Evolutionary conservation across 2,797 vertebrate genomes (phyloP).

Genomic region (Sebastes goodei): DNA sequence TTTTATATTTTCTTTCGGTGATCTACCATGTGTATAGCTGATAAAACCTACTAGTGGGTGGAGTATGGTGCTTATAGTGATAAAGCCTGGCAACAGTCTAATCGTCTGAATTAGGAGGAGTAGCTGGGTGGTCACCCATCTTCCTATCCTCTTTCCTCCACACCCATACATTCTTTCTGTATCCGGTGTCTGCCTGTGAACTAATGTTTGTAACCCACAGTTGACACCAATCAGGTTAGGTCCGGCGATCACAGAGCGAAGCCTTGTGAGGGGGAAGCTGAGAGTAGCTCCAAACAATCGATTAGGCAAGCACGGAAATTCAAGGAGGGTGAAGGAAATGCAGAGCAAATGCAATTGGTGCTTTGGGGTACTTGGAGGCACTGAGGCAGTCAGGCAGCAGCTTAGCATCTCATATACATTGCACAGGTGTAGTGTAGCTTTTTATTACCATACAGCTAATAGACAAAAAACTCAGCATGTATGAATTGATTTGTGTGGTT

Average conservation of each 20-base stretch:
- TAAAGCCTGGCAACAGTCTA: no score
- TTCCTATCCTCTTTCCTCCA: neutral
- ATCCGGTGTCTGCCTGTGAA: neutral
- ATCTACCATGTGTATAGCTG: no score
- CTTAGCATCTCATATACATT: conserved; percentile 13
- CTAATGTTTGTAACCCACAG: neutral
- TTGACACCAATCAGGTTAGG: conserved; percentile 6
- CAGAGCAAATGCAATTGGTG: conserved; percentile 27
- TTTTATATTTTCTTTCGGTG: no score
- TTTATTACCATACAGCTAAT: conserved; percentile 5
- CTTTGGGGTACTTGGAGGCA: neutral
- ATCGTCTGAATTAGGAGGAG: no score
- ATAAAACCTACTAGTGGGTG: no score
- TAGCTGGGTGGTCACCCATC: neutral
- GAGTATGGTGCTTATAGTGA: no score
- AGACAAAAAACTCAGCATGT: neutral
- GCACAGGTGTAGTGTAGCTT: neutral
- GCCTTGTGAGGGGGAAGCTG: neutral
- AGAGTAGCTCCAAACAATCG: conserved; percentile 42
- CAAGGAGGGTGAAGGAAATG: conserved; percentile 30
- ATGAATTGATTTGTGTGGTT: conserved; percentile 9
- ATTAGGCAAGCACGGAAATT: conserved; percentile 25
- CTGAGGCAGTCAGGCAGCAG: neutral
- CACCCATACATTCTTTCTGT: neutral
- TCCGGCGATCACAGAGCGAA: conserved; percentile 8